Percentiles rank a stretch among this genome's conserved stretches.
These are phyloP conservation scores for Leucophenga varia DNA, from an alignment of 1,140 invertebrate species.

Conservation along the genomic window DNA sequence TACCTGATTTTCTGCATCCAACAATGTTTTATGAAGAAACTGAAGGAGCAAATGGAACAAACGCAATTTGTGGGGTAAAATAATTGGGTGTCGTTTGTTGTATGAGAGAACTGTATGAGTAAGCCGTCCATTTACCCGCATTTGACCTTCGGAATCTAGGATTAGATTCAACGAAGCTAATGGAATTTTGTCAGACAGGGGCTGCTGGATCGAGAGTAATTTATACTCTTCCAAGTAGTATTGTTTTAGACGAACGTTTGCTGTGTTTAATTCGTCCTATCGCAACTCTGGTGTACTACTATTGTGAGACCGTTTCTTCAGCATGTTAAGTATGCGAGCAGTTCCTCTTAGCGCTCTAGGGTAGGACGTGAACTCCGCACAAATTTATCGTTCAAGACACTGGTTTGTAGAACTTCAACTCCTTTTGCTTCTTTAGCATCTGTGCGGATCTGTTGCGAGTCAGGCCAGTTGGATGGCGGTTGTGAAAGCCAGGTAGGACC, in stretches of 20 bases:
- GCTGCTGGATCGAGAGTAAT: neutral
- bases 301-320: no score
- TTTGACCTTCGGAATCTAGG: neutral
- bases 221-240: conserved; percentile 2
- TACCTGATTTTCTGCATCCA: neutral
- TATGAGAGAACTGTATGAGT: neutral
- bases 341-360: no score
- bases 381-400: no score
- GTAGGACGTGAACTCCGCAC: no score
- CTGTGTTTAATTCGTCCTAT: neutral
- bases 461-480: neutral
- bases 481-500: neutral
- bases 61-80: neutral
- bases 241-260: neutral
- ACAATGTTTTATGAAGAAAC: neutral
- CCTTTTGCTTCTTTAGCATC: no score
- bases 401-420: no score
- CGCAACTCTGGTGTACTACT: neutral
- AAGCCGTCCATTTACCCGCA: conserved; percentile 1
- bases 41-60: neutral
- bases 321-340: no score
- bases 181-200: neutral
- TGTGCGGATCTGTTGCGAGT: no score
- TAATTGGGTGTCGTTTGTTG: neutral
- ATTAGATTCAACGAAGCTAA: neutral